These are phyloP conservation scores for Gadopsis marmoratus DNA, from an alignment of 2,797 vertebrate species.

Conservation along the genomic window DNA sequence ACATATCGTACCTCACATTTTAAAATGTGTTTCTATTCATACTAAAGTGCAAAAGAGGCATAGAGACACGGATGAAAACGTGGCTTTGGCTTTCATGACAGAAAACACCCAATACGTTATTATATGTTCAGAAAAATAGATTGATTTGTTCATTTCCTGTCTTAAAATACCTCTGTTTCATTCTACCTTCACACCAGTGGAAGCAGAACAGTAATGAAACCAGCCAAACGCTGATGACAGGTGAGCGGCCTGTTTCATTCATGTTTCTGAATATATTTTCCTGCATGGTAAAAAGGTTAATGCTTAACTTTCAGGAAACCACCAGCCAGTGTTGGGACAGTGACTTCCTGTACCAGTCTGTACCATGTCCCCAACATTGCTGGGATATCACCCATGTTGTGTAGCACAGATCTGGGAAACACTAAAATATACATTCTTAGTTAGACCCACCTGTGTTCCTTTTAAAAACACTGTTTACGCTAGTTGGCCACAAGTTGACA, in stretches of 20 bases:
- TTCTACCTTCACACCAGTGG: background rate
- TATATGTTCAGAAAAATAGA: background rate
- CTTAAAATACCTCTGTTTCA: background rate
- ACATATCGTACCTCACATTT: background rate
- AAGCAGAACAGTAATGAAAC: background rate
- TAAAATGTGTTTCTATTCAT: background rate
- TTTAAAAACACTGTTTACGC: slow-evolving; percentile 20
- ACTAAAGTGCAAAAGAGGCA: background rate
- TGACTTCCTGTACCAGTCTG: slow-evolving; percentile 41
- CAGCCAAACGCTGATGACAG: background rate
- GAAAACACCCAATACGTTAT: background rate
- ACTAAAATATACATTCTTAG: slow-evolving; percentile 1
- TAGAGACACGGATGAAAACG: background rate
- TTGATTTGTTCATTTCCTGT: background rate
- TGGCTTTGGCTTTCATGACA: background rate
- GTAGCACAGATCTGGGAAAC: slow-evolving; percentile 14
- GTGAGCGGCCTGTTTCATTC: background rate
- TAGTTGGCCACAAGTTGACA: slow-evolving; percentile 27
- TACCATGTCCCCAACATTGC: background rate
- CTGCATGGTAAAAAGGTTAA: slow-evolving; percentile 16
- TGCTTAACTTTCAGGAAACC: slow-evolving; percentile 30
- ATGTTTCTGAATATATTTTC: slow-evolving; percentile 23
- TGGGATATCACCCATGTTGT: background rate
- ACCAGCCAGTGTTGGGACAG: slow-evolving; percentile 12
- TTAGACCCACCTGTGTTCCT: slow-evolving; percentile 48